A percentile compares a stretch with the other conserved stretches of the same genome.
phyloP scores from a whole-genome alignment of 2,797 vertebrate species.

The Amniataba percoides region DNA sequence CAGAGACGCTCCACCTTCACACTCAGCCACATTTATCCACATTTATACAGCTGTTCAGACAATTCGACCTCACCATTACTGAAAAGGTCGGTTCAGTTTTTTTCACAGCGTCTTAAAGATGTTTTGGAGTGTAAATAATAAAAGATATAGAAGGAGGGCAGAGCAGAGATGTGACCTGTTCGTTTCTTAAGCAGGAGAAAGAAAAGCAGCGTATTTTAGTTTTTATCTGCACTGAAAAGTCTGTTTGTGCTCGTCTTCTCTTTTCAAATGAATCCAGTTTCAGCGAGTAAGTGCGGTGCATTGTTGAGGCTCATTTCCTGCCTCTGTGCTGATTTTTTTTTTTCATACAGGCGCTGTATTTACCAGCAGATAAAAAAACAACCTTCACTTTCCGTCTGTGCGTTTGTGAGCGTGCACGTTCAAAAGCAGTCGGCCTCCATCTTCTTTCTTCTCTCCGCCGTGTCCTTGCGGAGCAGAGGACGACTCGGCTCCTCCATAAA shows the following conservation, averaged over 20 bases:
- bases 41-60: neutral
- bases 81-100: neutral
- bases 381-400: conserved; percentile 1
- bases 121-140: conserved; percentile 9
- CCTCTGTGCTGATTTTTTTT: neutral
- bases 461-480: conserved; percentile 63
- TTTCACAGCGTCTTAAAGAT: neutral
- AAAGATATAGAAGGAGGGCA: neutral
- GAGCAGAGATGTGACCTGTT: conserved; percentile 9
- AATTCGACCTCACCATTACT: neutral
- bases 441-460: conserved; percentile 22
- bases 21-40: neutral
- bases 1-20: conserved; percentile 20
- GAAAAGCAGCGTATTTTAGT: neutral
- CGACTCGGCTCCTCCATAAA: conserved; percentile 59
- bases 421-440: neutral
- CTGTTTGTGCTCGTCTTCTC: conserved; percentile 7
- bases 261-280: conserved; percentile 28
- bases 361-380: conserved; percentile 36
- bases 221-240: no score
- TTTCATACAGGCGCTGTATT: conserved; percentile 29
- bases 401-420: neutral
- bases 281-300: neutral
- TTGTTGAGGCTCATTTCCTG: conserved; percentile 32
- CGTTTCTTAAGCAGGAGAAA: conserved; percentile 1